A percentile compares a stretch with the other conserved stretches of the same genome.
Evolutionary conservation across 2,888 invertebrate species (phyloP).

Genomic region (Epinotia demarniana): DNA sequence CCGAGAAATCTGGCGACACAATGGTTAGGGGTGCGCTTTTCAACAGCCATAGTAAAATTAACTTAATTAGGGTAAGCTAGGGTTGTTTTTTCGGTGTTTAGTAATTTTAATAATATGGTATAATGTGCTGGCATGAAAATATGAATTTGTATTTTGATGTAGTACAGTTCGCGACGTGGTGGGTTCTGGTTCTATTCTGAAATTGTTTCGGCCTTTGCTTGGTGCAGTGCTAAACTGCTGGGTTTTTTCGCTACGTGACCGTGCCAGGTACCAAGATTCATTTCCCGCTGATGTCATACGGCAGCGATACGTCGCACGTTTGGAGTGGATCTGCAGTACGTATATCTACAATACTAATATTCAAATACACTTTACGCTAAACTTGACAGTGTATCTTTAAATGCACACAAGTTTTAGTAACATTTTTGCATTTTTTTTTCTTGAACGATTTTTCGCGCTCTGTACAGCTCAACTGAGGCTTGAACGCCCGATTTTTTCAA

Average conservation of each 20-base stretch:
- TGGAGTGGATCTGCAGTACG: slow-evolving; percentile 81
- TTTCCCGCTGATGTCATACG: slow-evolving; percentile 85
- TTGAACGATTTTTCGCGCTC: too few species aligned
- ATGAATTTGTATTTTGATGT: slow-evolving; percentile 70
- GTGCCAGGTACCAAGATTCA: slow-evolving; percentile 78
- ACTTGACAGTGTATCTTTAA: too few species aligned
- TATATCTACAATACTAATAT: slow-evolving; percentile 35
- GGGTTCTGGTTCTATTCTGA: slow-evolving; percentile 50
- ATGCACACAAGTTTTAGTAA: too few species aligned
- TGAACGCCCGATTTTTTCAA: too few species aligned
- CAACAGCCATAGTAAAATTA: slow-evolving; percentile 44
- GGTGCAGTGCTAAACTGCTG: slow-evolving; percentile 47
- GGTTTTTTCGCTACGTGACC: slow-evolving; percentile 50
- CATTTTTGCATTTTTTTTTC: too few species aligned
- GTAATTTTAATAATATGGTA: slow-evolving; percentile 69
- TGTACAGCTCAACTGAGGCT: too few species aligned
- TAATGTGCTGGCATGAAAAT: slow-evolving; percentile 61
- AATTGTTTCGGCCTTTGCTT: slow-evolving; percentile 43
- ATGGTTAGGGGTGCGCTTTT: slow-evolving; percentile 60
- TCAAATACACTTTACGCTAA: too few species aligned
- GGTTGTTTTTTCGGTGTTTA: slow-evolving; percentile 48
- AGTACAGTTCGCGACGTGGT: slow-evolving; percentile 62
- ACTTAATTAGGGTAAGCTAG: slow-evolving; percentile 14
- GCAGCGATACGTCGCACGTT: slow-evolving; percentile 82
- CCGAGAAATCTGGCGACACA: slow-evolving; percentile 69